phyloP scores from a whole-genome alignment of 2,888 invertebrate genomes.

The Portevinia maculata region DNA sequence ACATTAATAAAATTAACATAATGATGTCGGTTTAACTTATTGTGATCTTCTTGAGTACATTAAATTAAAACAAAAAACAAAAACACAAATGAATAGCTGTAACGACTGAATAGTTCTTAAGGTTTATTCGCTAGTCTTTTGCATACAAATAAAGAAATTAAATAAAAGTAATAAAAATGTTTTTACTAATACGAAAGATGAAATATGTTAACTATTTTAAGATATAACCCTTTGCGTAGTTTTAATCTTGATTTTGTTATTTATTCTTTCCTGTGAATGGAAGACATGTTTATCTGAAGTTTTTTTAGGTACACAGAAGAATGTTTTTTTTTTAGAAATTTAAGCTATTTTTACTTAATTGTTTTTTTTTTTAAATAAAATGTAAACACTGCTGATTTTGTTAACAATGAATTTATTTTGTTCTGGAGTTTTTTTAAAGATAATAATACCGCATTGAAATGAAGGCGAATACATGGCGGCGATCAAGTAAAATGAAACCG shows the following conservation, averaged over 20 bases:
- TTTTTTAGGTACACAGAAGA: not conserved
- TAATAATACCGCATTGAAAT: no score
- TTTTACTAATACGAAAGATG: constrained; percentile 12
- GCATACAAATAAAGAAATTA: constrained; percentile 19
- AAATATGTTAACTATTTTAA: constrained; percentile 38
- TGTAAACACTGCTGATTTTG: constrained; percentile 21
- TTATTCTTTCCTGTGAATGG: not conserved
- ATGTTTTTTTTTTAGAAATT: not conserved
- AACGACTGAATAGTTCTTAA: constrained; percentile 73
- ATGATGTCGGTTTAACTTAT: no score
- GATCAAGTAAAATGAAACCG: no score
- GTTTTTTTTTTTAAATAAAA: constrained; percentile 10
- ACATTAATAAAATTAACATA: no score
- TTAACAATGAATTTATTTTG: no score
- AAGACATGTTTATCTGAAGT: not conserved
- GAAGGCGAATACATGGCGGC: no score
- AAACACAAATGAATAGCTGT: constrained; percentile 34
- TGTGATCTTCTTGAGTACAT: constrained; percentile 52
- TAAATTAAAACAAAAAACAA: not conserved
- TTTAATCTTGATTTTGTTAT: constrained; percentile 21
- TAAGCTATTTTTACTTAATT: not conserved
- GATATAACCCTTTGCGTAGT: constrained; percentile 8
- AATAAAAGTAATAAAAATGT: no score
- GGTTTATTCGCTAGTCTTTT: constrained; percentile 70
- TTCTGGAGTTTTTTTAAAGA: no score